Percentiles rank a stretch among this genome's conserved stretches.
These are phyloP conservation scores for Macrosoma leucophasiata DNA, from an alignment of 2,888 invertebrate genomes.

Conservation along the genomic window DNA sequence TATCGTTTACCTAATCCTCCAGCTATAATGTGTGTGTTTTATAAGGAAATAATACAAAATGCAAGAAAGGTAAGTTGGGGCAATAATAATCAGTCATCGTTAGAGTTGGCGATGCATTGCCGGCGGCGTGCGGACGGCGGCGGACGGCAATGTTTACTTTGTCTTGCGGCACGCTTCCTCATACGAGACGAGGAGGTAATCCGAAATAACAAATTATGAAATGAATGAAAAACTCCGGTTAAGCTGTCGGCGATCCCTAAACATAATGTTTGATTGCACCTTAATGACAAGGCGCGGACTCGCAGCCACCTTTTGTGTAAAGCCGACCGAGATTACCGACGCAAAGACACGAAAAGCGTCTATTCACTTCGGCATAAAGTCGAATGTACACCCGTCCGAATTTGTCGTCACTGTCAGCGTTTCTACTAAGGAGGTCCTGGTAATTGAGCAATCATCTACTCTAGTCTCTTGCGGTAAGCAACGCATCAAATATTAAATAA, in stretches of 20 bases:
- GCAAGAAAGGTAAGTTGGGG: conserved; percentile 20
- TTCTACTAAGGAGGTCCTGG: conserved; percentile 73
- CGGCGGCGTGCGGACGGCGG: conserved; percentile 26
- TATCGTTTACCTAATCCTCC: too few species aligned
- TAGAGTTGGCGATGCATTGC: conserved; percentile 17
- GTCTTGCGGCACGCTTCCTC: conserved; percentile 63
- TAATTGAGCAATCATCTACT: conserved; percentile 76
- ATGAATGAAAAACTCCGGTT: conserved; percentile 69
- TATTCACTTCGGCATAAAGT: conserved; percentile 53
- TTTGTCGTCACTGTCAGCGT: conserved; percentile 44
- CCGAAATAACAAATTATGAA: conserved; percentile 73
- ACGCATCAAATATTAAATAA: conserved; percentile 67
- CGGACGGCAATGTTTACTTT: conserved; percentile 65
- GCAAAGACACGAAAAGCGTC: conserved; percentile 48
- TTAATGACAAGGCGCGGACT: conserved; percentile 73
- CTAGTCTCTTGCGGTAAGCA: conserved; percentile 69
- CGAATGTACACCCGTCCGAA: conserved; percentile 46
- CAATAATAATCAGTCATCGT: conserved; percentile 23
- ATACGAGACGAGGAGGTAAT: conserved; percentile 49
- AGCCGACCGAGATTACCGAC: conserved; percentile 60
- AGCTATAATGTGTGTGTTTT: too few species aligned
- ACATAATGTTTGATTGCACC: conserved; percentile 73
- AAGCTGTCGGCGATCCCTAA: conserved; percentile 74
- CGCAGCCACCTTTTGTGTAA: conserved; percentile 62
- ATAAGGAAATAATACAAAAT: conserved; percentile 17